Conservation (phyloP, 37 sponge, comb jelly and placozoan genomes). For the Tethya wilhelma region DNA sequence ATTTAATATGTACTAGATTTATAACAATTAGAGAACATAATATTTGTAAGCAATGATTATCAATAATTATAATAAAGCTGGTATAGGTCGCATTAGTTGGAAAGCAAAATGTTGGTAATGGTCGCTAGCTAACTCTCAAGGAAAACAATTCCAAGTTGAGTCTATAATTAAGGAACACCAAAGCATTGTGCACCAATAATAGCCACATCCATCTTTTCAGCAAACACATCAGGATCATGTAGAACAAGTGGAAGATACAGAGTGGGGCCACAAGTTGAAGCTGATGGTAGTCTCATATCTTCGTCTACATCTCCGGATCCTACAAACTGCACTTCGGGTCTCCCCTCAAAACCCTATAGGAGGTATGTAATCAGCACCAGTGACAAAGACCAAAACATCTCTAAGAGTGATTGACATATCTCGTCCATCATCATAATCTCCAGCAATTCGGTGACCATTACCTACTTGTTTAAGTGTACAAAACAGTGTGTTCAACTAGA, state of each 20-base stretch:
- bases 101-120: too few relatives aligned
- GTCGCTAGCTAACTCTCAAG: too few relatives aligned
- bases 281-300: background rate
- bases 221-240: background rate
- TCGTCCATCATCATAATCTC: background rate
- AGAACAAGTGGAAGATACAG: background rate
- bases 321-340: background rate
- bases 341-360: background rate
- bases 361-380: background rate
- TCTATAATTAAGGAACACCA: background rate
- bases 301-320: too few relatives aligned
- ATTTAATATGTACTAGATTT: too few relatives aligned
- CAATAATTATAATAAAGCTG: too few relatives aligned
- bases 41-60: too few relatives aligned
- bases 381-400: background rate
- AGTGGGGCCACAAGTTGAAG: constrained; percentile 8
- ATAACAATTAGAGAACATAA: too few relatives aligned
- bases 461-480: background rate
- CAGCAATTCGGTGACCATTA: background rate
- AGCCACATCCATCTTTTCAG: background rate
- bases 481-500: too few relatives aligned
- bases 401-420: background rate
- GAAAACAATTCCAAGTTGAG: too few relatives aligned
- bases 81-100: too few relatives aligned
- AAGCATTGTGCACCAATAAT: background rate